Evolutionary conservation across 2,797 vertebrate species (phyloP), one percentile per base, ranked within the genome.

Genomic region (Anomalospiza imberbis): DNA sequence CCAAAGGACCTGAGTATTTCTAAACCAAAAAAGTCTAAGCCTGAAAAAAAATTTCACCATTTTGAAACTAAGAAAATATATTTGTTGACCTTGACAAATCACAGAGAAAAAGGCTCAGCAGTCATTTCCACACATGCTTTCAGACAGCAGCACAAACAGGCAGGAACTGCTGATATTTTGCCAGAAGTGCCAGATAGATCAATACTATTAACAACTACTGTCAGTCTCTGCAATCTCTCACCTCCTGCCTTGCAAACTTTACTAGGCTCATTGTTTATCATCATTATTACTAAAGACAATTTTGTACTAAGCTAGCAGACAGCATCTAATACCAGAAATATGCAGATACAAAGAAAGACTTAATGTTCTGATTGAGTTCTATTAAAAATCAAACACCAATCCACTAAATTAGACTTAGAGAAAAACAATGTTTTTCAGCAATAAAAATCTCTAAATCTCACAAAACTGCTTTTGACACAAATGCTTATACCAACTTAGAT

Each of bases 131-230:
- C 72, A 96, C 67, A 88, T 32, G 25, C 50, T 89, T 95, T 83
- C 85, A 81, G 34, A 68, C 61, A 74, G 72, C 40, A 92, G 50
- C 67, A 58, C 55, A 80, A 94, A 88, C 40, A 72, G 58, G 80
- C 87, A 91, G 74, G 72, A 94, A 89, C 51, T 84, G 55, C 70
- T 96, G 85, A 60, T 76, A 76, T 91, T 95, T 89, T 95, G 93
- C 94, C 93, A 88, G 12, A 95, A 79, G 40, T 62, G 20, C 28
- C n/a, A 84, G 62, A 88, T 17, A 94, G 90, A 91, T 71, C 80
- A 94, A 96, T 75, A 84, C 45, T 58, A 72, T 80, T 77, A 81
- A 80, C 29, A 87, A 34, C 57, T 71, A 61, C 7, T 72, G 85
- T 62, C 85, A 91, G 51, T 57, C 18, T 42, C 44, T 28, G 42